phyloP scores from a whole-genome alignment of 1,140 invertebrate genomes.

The Pseudomyrmex sp. region DNA sequence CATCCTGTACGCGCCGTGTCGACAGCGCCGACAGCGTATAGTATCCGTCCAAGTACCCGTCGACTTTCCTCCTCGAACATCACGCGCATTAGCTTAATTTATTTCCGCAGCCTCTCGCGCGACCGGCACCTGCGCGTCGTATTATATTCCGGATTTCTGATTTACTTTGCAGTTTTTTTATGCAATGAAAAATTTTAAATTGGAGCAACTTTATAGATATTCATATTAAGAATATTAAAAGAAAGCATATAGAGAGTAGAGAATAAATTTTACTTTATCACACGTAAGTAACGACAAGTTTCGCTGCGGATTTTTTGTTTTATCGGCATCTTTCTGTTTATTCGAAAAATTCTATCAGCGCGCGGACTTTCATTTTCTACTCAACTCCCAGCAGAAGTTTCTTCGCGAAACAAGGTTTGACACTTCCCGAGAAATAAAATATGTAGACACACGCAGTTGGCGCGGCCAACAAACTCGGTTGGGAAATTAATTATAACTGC shows the following conservation, averaged over 20 bases:
- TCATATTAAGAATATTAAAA: no score
- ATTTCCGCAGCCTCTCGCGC: not conserved
- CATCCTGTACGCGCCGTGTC: slow-evolving; percentile 38
- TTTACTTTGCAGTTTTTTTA: not conserved
- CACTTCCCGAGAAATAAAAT: slow-evolving; percentile 62
- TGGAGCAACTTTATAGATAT: no score
- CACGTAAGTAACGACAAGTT: slow-evolving; percentile 14
- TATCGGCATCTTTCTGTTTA: not conserved
- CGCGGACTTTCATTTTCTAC: slow-evolving; percentile 8
- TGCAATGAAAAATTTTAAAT: not conserved
- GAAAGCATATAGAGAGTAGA: no score
- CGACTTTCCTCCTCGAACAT: slow-evolving; percentile 27
- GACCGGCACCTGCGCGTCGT: slow-evolving; percentile 2
- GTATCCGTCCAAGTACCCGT: slow-evolving; percentile 8
- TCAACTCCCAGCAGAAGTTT: slow-evolving; percentile 29
- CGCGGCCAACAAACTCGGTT: slow-evolving; percentile 28
- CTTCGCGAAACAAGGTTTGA: slow-evolving; percentile 65
- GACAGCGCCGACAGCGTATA: slow-evolving; percentile 5
- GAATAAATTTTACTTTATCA: not conserved
- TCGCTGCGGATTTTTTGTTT: not conserved
- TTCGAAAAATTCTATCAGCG: no score
- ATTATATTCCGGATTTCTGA: not conserved
- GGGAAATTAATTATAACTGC: slow-evolving; percentile 54
- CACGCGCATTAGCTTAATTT: slow-evolving; percentile 48
- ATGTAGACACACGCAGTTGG: slow-evolving; percentile 60